Evolutionary conservation across 1,140 invertebrate species (phyloP).

Genomic region (Dreissena polymorpha): DNA sequence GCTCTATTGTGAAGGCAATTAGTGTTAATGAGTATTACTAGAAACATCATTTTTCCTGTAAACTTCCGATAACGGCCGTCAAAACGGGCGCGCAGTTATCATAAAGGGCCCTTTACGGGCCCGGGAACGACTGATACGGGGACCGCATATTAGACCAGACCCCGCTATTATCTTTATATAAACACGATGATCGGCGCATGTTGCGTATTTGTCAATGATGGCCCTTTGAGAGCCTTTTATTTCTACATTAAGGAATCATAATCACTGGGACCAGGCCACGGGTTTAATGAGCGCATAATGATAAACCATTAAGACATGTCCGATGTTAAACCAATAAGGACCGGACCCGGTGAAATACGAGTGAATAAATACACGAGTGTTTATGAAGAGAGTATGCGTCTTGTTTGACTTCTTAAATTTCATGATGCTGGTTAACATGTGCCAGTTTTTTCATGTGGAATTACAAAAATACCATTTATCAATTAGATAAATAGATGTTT

Average conservation of each 20-base stretch:
- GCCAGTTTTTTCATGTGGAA: no score
- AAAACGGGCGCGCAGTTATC: background rate
- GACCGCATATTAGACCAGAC: conserved; percentile 1
- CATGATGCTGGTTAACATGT: no score
- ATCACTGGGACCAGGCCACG: background rate
- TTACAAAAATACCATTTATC: no score
- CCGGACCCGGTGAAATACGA: no score
- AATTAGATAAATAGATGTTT: no score
- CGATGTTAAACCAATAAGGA: no score
- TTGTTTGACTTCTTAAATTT: no score
- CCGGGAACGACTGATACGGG: background rate
- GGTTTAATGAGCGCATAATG: background rate
- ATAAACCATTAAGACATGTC: background rate
- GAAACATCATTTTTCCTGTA: background rate
- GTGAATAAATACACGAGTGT: no score
- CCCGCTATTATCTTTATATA: conserved; percentile 28
- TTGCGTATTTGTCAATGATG: conserved; percentile 11
- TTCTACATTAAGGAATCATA: background rate
- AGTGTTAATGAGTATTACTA: background rate
- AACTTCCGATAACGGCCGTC: background rate
- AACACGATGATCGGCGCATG: conserved; percentile 3
- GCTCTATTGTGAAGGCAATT: background rate
- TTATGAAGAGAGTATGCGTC: no score
- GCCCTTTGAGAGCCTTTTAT: background rate
- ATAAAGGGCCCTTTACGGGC: background rate